Evolutionary conservation across 2,113 vertebrate species (phyloP).

Genomic region (Zeus faber): DNA sequence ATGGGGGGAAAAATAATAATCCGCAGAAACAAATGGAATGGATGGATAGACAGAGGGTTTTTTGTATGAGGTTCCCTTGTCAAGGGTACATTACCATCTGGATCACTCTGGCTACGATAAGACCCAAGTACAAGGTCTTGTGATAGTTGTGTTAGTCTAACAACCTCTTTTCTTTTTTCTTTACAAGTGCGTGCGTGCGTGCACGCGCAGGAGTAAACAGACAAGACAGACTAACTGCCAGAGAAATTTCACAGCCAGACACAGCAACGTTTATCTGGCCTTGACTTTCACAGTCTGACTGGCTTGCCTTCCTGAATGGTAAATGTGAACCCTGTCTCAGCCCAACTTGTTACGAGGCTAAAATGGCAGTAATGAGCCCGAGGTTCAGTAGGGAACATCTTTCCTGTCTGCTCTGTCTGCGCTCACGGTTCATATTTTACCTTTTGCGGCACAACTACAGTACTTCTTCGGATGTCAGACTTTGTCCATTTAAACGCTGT

Average conservation of each 20-base stretch:
- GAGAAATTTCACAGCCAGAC: slow-evolving; percentile 49
- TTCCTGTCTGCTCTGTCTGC: no score
- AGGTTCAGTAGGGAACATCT: no score
- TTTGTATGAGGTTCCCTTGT: slow-evolving; percentile 51
- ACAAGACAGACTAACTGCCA: no score
- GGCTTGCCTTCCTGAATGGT: slow-evolving; percentile 9
- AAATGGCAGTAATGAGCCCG: slow-evolving; percentile 23
- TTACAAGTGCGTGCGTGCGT: slow-evolving; percentile 19
- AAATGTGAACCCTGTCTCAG: slow-evolving; percentile 17
- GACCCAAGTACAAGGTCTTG: slow-evolving; percentile 79
- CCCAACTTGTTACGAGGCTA: slow-evolving; percentile 13
- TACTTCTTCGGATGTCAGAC: no score
- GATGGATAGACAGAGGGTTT: no score
- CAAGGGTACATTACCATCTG: slow-evolving; percentile 77
- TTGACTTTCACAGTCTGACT: slow-evolving; percentile 53
- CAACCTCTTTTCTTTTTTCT: no score
- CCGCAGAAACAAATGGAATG: no score
- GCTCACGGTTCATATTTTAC: no score
- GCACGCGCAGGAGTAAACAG: slow-evolving; percentile 29
- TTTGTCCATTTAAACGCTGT: no score
- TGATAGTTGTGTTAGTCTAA: slow-evolving; percentile 50
- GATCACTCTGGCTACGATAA: slow-evolving; percentile 76
- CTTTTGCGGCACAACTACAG: no score
- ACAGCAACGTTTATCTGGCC: slow-evolving; percentile 62
- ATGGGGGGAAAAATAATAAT: no score